A percentile compares a stretch with the other conserved stretches of the same genome.
phyloP scores from a whole-genome alignment of 2,113 vertebrate genomes.

The Pagrus major region DNA sequence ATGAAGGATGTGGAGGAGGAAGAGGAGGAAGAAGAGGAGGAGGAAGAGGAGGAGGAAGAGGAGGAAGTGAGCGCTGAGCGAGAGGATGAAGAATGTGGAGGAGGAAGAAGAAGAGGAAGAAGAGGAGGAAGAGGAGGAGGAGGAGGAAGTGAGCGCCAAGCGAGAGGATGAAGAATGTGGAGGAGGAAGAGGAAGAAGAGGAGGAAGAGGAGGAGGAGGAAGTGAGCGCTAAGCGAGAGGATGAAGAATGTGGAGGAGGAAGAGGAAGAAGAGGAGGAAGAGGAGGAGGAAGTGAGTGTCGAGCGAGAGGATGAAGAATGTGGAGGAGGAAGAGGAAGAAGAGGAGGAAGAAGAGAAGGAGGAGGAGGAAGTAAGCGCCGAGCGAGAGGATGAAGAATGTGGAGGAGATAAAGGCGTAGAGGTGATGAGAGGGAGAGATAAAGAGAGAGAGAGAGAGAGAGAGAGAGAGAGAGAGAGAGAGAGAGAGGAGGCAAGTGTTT shows the following conservation, averaged over 20 bases:
- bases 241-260: too few species aligned
- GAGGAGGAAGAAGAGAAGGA: constrained; percentile 19
- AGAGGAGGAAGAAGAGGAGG: constrained; percentile 36
- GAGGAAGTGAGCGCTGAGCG: constrained; percentile 24
- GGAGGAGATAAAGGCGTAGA: constrained; percentile 48
- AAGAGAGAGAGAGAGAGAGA: constrained; percentile 9
- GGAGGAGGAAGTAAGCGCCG: constrained; percentile 29
- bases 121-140: too few species aligned
- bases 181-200: too few species aligned
- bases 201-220: too few species aligned
- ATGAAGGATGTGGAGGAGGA: too few species aligned
- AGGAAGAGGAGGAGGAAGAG: constrained; percentile 4
- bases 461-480: neutral
- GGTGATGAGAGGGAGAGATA: constrained; percentile 61
- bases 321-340: constrained; percentile 30
- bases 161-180: too few species aligned
- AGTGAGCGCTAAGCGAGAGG: too few species aligned
- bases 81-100: constrained; percentile 40
- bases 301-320: too few species aligned
- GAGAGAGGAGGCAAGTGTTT: constrained; percentile 59
- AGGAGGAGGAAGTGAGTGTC: too few species aligned
- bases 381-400: constrained; percentile 39
- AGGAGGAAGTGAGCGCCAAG: too few species aligned
- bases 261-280: too few species aligned
- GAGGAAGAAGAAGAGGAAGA: too few species aligned